Conservation (phyloP, 35 echinoderm and acorn worm species). For the Amphiura filiformis region DNA sequence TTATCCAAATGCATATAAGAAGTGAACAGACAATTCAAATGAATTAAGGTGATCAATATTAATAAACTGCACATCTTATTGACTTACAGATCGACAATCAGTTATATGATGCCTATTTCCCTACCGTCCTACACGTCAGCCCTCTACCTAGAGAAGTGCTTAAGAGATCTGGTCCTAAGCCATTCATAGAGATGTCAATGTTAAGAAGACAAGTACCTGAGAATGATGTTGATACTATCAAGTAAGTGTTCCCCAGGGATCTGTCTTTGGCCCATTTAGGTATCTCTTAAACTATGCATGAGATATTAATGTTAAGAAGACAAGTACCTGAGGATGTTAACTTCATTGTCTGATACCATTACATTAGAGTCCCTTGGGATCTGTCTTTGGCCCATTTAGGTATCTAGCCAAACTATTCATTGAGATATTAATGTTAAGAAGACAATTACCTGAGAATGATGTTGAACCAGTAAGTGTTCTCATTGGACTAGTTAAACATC, state of each 20-base stretch:
- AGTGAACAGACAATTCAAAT: no score
- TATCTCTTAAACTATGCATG: constrained; percentile 83
- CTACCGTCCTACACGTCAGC: constrained; percentile 78
- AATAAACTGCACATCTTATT: no score
- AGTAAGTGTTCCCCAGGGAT: constrained; percentile 49
- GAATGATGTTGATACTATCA: constrained; percentile 78
- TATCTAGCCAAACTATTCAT: constrained; percentile 76
- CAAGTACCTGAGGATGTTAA: constrained; percentile 65
- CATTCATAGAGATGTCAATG: constrained; percentile 88
- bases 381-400: no score
- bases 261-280: no score
- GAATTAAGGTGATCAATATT: no score
- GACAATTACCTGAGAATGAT: no score
- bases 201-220: constrained; percentile 73
- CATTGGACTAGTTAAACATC: no score
- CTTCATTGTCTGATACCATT: constrained; percentile 83
- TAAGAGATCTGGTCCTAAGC: constrained; percentile 82
- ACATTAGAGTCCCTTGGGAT: constrained; percentile 52
- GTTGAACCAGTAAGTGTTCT: no score
- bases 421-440: constrained; percentile 85
- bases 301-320: constrained; percentile 77
- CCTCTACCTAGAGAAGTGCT: constrained; percentile 82
- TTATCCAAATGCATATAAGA: no score
- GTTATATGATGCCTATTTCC: constrained; percentile 92
- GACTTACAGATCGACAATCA: constrained; percentile 95